These are phyloP conservation scores for Plectropomus leopardus DNA, from an alignment of 2,113 vertebrate species.

Conservation along the genomic window DNA sequence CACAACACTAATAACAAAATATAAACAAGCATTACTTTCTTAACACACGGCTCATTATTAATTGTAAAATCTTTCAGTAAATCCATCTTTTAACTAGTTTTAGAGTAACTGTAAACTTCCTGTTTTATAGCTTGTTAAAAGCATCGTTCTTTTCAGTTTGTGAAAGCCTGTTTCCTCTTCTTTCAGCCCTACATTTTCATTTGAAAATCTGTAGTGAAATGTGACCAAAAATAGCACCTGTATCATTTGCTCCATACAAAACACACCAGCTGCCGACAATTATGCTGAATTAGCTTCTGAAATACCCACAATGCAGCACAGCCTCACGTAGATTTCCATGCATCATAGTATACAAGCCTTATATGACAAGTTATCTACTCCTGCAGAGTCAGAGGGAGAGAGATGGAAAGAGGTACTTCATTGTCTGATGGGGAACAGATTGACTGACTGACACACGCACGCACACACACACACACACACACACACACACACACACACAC, in stretches of 20 bases:
- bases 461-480: background rate
- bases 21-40: too few relatives aligned
- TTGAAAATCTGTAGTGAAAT: background rate
- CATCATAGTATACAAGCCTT: background rate
- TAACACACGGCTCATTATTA: too few relatives aligned
- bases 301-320: background rate
- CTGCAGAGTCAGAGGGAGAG: background rate
- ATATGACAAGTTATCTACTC: too few relatives aligned
- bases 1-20: background rate
- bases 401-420: background rate
- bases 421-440: slow-evolving; percentile 33
- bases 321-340: background rate
- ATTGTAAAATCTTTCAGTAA: background rate
- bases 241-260: background rate
- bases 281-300: background rate
- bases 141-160: background rate
- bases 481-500: background rate
- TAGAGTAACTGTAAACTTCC: background rate
- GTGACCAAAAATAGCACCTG: background rate
- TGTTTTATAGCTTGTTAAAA: background rate
- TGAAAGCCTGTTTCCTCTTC: background rate
- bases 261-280: background rate
- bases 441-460: slow-evolving; percentile 27
- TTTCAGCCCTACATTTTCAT: background rate
- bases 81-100: background rate